A percentile compares a stretch with the other conserved stretches of the same genome.
Conservation (phyloP, 2,888 invertebrate genomes). For the Parnassius smintheus region DNA sequence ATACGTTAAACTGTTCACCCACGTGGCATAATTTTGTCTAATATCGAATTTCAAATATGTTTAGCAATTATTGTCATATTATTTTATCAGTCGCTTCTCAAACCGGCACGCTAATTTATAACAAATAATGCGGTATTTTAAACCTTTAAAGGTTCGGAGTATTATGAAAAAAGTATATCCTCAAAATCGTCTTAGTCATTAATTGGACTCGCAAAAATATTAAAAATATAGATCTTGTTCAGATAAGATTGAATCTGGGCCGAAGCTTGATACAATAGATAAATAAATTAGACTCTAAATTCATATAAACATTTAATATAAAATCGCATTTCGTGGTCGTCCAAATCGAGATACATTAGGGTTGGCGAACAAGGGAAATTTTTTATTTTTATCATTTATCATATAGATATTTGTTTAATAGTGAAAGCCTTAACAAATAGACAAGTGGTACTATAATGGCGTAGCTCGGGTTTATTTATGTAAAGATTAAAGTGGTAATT, state of each 20-base stretch:
- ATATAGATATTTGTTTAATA: too few species aligned
- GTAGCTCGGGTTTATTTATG: too few species aligned
- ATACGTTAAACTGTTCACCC: conserved; percentile 60
- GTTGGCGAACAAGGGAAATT: conserved; percentile 39
- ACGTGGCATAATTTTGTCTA: conserved; percentile 48
- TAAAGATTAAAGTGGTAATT: too few species aligned
- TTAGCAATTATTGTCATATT: too few species aligned
- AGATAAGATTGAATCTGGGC: conserved; percentile 32
- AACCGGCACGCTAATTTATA: not conserved
- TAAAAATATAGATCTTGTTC: conserved; percentile 16
- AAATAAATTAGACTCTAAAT: conserved; percentile 62
- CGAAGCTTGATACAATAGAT: conserved; percentile 55
- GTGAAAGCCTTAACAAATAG: too few species aligned
- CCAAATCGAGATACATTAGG: conserved; percentile 53
- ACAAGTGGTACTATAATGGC: too few species aligned
- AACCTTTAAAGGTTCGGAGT: not conserved
- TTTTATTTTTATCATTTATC: too few species aligned
- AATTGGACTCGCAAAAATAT: conserved; percentile 7
- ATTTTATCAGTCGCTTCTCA: too few species aligned
- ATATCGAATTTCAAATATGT: too few species aligned
- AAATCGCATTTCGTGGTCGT: conserved; percentile 54
- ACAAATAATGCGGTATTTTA: not conserved
- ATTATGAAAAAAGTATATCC: conserved; percentile 29
- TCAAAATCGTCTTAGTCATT: conserved; percentile 24
- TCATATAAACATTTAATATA: conserved; percentile 57